Base-by-base conservation (phyloP, 2,113 vertebrate species). In the Pungitius pungitius region DNA sequence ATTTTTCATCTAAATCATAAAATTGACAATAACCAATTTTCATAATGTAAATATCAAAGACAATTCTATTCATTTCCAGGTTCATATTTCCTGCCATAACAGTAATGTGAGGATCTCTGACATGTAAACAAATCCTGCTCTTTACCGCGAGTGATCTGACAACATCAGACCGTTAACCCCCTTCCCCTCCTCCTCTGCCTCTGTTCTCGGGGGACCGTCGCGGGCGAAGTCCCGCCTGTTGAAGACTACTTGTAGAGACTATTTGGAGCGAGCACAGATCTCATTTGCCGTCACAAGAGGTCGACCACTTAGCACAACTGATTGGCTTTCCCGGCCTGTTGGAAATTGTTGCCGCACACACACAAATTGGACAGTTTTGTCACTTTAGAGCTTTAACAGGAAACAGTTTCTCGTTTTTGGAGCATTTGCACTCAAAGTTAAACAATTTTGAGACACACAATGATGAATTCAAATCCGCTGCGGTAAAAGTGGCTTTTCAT, bases 221-320 rank as follows among this genome's bases (percentile, higher is more conserved):
- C 11, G n/a, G 26, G 56, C 20, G 4, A 51, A 2, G 54, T 18
- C 63, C 43, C n/a, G 5, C 26, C 26, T 30, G 22, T 43, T 42
- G 56, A 59, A 8, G 42, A 33, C 54, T 15, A 55, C 82, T 51
- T 70, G 69, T 78, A 54, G 55, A 83, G 73, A 63, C 51, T 64
- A 83, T 85, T 87, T 73, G 52, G 72, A 77, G 63, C 45, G 78
- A 82, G 78, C 72, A 61, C 56, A 58, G 66, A 70, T 75, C 80
- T 83, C 61, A 40, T 76, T 83, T 7, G 33, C 15, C 11, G 76
- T n/a, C 43, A 68, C 67, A 30, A 49, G 22, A 63, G 76, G 80
- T 81, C 55, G 37, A 60, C 43, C 73, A 42, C 69, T 85, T 74
- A 69, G 52, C 61, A 61, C 30, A 11, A 43, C 72, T 43, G 73